phyloP scores from a whole-genome alignment of 2,888 invertebrate species.

The Chloromyia formosa region DNA sequence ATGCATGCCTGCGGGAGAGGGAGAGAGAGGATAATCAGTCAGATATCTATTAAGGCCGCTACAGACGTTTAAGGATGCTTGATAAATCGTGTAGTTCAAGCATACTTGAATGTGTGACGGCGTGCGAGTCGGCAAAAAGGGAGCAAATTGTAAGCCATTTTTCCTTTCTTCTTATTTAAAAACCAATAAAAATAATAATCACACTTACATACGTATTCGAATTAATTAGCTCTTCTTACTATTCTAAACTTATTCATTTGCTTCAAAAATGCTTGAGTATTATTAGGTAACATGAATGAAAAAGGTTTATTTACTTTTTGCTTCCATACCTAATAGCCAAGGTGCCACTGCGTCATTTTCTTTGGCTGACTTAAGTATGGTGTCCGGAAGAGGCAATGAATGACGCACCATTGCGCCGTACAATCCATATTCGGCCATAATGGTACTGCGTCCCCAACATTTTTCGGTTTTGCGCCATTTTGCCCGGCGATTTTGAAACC shows the following conservation, averaged over 20 bases:
- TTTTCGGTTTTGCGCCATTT: constrained; percentile 99
- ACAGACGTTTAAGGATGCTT: too few relatives aligned
- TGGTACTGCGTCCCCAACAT: constrained; percentile 98
- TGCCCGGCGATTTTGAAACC: constrained; percentile 94
- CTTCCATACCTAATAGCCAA: constrained; percentile 92
- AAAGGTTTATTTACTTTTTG: constrained; percentile 64
- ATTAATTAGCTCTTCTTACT: neutral
- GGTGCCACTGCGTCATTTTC: constrained; percentile 97
- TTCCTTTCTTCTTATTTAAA: constrained; percentile 3
- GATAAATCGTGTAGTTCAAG: too few relatives aligned
- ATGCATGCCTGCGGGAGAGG: constrained; percentile 89
- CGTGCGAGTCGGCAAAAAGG: constrained; percentile 1
- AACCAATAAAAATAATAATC: constrained; percentile 4
- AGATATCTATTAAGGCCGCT: too few relatives aligned
- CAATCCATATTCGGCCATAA: constrained; percentile 99
- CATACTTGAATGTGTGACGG: too few relatives aligned
- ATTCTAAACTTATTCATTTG: neutral
- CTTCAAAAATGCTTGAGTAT: neutral
- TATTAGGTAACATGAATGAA: constrained; percentile 25
- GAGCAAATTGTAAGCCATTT: neutral
- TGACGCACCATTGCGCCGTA: constrained; percentile 99
- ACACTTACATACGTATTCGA: neutral
- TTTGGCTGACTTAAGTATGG: constrained; percentile 96
- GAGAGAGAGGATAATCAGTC: neutral
- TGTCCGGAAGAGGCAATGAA: constrained; percentile 97